Conservation (phyloP, 2,113 vertebrate genomes). For the Cricetomys ansorgei region DNA sequence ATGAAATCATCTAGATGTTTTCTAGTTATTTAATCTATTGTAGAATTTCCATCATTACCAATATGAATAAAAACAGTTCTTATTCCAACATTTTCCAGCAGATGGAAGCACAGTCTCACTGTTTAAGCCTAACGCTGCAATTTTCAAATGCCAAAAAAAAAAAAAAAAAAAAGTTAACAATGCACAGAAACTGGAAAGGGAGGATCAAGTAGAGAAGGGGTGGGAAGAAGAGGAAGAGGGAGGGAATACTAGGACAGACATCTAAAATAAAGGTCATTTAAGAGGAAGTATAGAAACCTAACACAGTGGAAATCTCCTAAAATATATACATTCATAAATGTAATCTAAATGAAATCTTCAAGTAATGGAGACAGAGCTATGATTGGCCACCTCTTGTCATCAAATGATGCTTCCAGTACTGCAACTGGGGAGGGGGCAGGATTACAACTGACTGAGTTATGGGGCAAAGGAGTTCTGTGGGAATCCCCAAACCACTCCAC, state of each 20-base stretch:
- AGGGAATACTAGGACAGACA: background rate
- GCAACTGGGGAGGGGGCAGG: too few species aligned
- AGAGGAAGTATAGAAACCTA: background rate
- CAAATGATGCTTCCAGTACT: background rate
- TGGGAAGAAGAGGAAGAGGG: too few species aligned
- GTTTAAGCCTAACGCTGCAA: background rate
- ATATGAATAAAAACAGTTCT: background rate
- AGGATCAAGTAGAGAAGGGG: background rate
- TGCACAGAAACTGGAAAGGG: background rate
- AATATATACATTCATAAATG: background rate
- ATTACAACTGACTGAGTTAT: background rate
- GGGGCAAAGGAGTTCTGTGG: background rate
- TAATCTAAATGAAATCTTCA: background rate
- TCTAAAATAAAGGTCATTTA: background rate
- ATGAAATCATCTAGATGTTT: background rate
- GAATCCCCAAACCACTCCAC: accelerated
- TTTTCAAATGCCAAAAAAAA: background rate
- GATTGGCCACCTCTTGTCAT: background rate
- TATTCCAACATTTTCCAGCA: background rate
- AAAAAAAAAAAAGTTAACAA: background rate
- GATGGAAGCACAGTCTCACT: constrained; percentile 52
- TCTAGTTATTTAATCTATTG: background rate
- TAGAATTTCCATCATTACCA: too few species aligned
- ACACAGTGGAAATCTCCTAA: background rate
- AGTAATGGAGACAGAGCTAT: background rate